Conservation (phyloP, 53 echinoderm and acorn worm species). For the Actinopyga echinites region DNA sequence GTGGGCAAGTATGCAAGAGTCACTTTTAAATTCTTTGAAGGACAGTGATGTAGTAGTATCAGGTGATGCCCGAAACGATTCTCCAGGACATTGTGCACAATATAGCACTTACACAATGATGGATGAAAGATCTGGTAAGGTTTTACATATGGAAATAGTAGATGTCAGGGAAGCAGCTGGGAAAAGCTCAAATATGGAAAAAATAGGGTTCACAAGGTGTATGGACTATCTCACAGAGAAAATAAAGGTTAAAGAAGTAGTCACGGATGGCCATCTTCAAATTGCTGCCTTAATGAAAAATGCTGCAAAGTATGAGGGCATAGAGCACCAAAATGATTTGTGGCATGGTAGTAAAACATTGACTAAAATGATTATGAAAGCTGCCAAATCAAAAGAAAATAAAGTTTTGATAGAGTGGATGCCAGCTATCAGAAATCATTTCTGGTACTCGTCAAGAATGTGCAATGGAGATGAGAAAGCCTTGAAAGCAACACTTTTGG, state of each 20-base stretch:
- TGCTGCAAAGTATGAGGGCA: background rate
- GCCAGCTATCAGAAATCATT: slow-evolving; percentile 18
- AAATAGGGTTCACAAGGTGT: slow-evolving; percentile 26
- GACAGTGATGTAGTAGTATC: slow-evolving; percentile 6
- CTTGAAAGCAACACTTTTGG: slow-evolving; percentile 14
- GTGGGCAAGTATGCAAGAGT: background rate
- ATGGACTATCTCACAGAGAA: background rate
- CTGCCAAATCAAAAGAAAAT: background rate
- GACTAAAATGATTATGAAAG: background rate
- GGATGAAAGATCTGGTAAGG: slow-evolving; percentile 24
- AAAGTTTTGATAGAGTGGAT: background rate
- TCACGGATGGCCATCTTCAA: slow-evolving; percentile 49
- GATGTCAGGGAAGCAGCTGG: slow-evolving; percentile 38
- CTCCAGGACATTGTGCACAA: slow-evolving; percentile 24
- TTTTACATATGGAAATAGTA: slow-evolving; percentile 36
- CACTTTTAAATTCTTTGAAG: background rate
- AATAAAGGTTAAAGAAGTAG: slow-evolving; percentile 17
- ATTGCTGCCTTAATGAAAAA: slow-evolving; percentile 44
- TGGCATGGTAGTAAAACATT: slow-evolving; percentile 53
- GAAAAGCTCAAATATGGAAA: slow-evolving; percentile 48
- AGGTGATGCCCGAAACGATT: slow-evolving; percentile 33
- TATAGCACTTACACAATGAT: slow-evolving; percentile 7
- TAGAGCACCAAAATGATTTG: slow-evolving; percentile 36
- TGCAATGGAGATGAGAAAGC: slow-evolving; percentile 13
- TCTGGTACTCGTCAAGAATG: slow-evolving; percentile 8